Evolutionary conservation across 2,888 invertebrate genomes (phyloP).

Genomic region (Drosophila borealis): DNA sequence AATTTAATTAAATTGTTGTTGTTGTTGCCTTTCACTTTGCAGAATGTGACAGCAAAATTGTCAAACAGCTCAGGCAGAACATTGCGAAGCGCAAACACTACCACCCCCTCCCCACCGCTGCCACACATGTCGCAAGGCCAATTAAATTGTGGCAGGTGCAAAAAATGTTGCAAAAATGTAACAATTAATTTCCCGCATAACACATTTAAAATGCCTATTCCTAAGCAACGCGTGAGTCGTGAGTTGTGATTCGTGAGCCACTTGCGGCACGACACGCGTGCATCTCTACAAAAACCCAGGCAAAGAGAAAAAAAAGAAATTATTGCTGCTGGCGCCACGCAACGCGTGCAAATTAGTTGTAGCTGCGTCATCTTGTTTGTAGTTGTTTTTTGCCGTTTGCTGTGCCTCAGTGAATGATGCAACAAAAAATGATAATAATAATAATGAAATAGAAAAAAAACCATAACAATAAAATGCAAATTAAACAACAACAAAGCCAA

Average conservation of each 20-base stretch:
- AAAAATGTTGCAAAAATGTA: slow-evolving; percentile 9
- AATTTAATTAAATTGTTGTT: slow-evolving; percentile 64
- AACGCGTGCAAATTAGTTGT: slow-evolving; percentile 69
- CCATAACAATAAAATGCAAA: slow-evolving; percentile 67
- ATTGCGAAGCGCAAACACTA: slow-evolving; percentile 15
- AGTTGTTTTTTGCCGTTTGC: slow-evolving; percentile 26
- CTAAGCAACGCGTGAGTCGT: slow-evolving; percentile 4
- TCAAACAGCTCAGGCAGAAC: slow-evolving; percentile 56
- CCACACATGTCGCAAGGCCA: not conserved
- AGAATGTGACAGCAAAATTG: slow-evolving; percentile 38
- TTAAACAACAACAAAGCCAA: slow-evolving; percentile 48
- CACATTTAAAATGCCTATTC: not conserved
- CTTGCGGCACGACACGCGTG: slow-evolving; percentile 8
- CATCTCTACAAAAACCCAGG: slow-evolving; percentile 23
- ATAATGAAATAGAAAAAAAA: slow-evolving; percentile 9
- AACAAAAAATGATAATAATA: slow-evolving; percentile 27
- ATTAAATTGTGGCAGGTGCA: not conserved
- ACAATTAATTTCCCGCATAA: not conserved
- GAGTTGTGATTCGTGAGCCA: slow-evolving; percentile 10
- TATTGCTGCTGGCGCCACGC: slow-evolving; percentile 51
- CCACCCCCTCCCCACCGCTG: not conserved
- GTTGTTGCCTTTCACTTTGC: slow-evolving; percentile 64
- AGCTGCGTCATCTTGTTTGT: slow-evolving; percentile 34
- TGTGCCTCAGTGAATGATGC: slow-evolving; percentile 26
- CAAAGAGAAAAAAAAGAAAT: slow-evolving; percentile 22